Evolutionary conservation across 2,113 vertebrate species (phyloP).

Genomic region (Phoxinus phoxinus): DNA sequence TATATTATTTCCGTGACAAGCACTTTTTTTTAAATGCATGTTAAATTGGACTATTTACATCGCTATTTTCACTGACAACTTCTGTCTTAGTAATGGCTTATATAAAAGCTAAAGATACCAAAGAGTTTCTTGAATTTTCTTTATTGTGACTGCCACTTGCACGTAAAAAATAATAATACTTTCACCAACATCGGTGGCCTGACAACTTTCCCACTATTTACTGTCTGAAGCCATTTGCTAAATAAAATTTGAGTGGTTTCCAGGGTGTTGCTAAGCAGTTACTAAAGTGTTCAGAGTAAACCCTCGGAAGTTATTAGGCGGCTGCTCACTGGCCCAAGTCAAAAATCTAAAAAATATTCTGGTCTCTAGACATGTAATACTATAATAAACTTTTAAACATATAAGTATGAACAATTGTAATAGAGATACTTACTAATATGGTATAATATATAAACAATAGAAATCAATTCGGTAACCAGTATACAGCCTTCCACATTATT

Average conservation of each 20-base stretch:
- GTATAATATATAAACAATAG: background rate
- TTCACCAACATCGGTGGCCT: background rate
- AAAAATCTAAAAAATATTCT: background rate
- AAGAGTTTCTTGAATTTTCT: background rate
- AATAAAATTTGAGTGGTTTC: background rate
- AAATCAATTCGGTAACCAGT: background rate
- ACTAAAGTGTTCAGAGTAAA: background rate
- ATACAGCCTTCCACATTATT: background rate
- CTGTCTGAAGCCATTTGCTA: constrained; percentile 1
- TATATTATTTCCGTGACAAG: background rate
- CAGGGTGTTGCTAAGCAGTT: constrained; percentile 10
- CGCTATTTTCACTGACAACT: background rate
- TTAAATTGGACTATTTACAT: background rate
- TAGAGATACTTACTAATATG: background rate
- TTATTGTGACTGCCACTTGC: background rate
- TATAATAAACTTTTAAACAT: background rate
- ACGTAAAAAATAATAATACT: background rate
- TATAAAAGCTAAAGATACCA: background rate
- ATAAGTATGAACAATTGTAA: background rate
- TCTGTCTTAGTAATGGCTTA: background rate
- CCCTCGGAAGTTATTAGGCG: background rate
- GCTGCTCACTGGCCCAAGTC: background rate
- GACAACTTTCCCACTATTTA: background rate
- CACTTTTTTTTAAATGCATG: background rate
- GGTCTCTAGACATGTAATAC: background rate